Evolutionary conservation across 2,888 invertebrate species (phyloP), one percentile per base, ranked within the genome.

Genomic region (Drosophila tripunctata): DNA sequence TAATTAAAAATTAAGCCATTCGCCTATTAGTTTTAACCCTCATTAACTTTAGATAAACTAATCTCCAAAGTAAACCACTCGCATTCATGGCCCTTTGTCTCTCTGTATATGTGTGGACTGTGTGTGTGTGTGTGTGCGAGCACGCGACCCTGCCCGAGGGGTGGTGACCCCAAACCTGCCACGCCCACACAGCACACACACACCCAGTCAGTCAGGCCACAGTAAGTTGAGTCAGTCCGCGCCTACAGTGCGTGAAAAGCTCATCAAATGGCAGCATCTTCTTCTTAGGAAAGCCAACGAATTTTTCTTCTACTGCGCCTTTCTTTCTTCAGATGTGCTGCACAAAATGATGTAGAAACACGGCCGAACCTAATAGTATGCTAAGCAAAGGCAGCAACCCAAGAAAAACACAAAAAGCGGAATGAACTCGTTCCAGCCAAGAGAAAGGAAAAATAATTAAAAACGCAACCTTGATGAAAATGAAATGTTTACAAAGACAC

Each of bases 391-490:
- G 33, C 14, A 41, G 14, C 8, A 41, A 38, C 36, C 31, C 14
- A 63, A n/a, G 12, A 24, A 45, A 27, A 44, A 36, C 33, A 71
- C 38, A 66, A 61, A 69, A 74, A 51, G 64, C 66, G 56, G 63
- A 63, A 54, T 51, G 74, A 70, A 68, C 68, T 60, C 63, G 24
- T 62, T 63, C 63, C 73, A 73, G 50, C 69, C n/a, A 65, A 78
- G 81, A 84, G 82, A 78, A 87, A 78, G 77, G 75, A 87, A 88
- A 89, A 89, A 89, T 90, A 90, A 90, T 90, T 90, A 89, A 89
- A 89, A 89, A 87, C 80, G 83, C 88, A 90, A 89, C 90, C 90
- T 90, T 89, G 89, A 89, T 88, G 86, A 79, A 78, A 90, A 89
- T 88, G 85, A 86, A 89, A 89, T 89, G 87, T 87, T 89, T 85